Evolutionary conservation across 2,797 vertebrate species (phyloP).

Genomic region (Sebastes itinus): DNA sequence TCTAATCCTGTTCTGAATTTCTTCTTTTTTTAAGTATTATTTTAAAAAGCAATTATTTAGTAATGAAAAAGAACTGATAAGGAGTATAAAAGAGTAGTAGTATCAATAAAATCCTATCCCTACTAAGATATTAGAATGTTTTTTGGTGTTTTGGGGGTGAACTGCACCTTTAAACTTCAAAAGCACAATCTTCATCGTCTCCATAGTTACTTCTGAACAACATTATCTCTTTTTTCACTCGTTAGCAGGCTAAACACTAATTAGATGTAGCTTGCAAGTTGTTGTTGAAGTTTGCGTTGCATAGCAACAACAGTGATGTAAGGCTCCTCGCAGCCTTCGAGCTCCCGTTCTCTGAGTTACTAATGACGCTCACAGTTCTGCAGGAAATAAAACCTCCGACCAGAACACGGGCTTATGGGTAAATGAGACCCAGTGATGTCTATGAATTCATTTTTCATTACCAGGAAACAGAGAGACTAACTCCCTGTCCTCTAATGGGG

Average conservation of each 20-base stretch:
- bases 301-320: slow-evolving; percentile 38
- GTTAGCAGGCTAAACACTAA: slow-evolving; percentile 18
- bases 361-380: slow-evolving; percentile 8
- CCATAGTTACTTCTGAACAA: neutral
- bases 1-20: too few species aligned
- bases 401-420: neutral
- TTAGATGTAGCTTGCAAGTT: slow-evolving; percentile 17
- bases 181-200: neutral
- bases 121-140: too few species aligned
- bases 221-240: neutral
- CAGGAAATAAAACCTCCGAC: neutral
- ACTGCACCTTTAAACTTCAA: neutral
- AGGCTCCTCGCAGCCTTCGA: slow-evolving; percentile 23
- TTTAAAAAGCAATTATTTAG: too few species aligned
- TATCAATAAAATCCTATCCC: too few species aligned
- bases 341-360: neutral
- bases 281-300: slow-evolving; percentile 46
- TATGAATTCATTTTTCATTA: slow-evolving; percentile 4
- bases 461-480: neutral
- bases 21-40: too few species aligned
- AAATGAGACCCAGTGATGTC: neutral
- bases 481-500: neutral
- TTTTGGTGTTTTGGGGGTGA: too few species aligned
- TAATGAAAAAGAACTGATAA: too few species aligned
- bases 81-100: too few species aligned